Base-by-base conservation (phyloP, 2,113 vertebrate species). In the Myiagra hebetior region DNA sequence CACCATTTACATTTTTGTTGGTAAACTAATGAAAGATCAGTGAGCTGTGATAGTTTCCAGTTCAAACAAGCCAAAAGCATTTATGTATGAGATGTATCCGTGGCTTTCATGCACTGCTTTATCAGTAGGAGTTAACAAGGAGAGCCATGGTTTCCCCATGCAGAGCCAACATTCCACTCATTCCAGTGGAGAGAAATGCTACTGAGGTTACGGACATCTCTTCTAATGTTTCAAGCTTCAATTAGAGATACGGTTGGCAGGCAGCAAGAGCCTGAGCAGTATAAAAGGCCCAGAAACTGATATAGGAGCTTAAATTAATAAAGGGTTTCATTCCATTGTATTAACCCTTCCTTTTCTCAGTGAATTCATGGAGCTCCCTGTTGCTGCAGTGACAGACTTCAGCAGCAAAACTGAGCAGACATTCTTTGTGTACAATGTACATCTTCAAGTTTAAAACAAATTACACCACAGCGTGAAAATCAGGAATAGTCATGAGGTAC, bases 201-300 rank as follows among this genome's bases (percentile, higher is more conserved):
- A 16, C 87, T 90, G 95, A 84, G 80, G 75, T 94, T 92, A 92
- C 5, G 1, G 59, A 92, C 83, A 57, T 89, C 87, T 72, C 88
- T 91, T 96, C 89, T 96, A 85, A 91, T 84, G 82, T 93, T 93
- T 96, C 95, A 90, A 41, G 76, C 85, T 90, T 95, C 56, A 79
- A 35, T 79, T 47, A 19, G 26, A 88, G 72, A 86, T 59, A 60
- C 0, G 1, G 15, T 75, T 94, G 75, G 72, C 79, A 94, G 47
- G 52, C 83, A 88, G 56, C n/a, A 92, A 86, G 86, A 84, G 63
- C 35, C 56, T 28, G 37, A 74, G 49, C 42, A 52, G 75, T 30
- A 77, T 70, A 31, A 93, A 88, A 70, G 37, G 37, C 79, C 39
- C 72, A 67, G 83, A 86, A 63, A 75, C 47, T 70, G 68, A 92